Evolutionary conservation across 1,140 invertebrate species (phyloP), one percentile per base, ranked within the genome.

Genomic region (Paralvinella palmiformis): DNA sequence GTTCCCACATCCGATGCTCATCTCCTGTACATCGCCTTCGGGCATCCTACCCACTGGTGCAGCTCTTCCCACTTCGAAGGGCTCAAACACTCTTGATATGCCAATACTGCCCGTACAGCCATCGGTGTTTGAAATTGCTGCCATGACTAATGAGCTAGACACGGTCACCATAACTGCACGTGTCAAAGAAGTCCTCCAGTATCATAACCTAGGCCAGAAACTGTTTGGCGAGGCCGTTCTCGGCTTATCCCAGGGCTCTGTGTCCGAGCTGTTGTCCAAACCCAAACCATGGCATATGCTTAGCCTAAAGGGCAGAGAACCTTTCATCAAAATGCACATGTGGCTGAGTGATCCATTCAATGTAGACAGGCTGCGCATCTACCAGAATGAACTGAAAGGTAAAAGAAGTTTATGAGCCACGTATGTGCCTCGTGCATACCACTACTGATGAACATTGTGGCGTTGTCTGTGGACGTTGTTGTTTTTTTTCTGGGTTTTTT

Each of bases 201-300:
- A 94, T 10, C 96, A 98, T 73, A 98, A 98, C 73, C 94, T 98
- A 70, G 95, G 95, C 1, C 96, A 98, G 82, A 98, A 98, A 85
- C 91, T 98, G 60, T 98, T 98, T 75, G 95, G 95, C 20, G 95
- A 98, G 83, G 92, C 92, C 0, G 94, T 98, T 29, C 82, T 98
- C 0, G 95, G 94, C 0, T 83, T 98, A 15, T 96, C 93, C 2
- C 95, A 98, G 80, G 96, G 95, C 20, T 97, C 94, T 0, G 95
- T 98, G 0, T 96, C 92, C 74, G 96, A 98, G 81, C 81, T 98
- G 17, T 83, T 99, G 0, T 96, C 94, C 52, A 98, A 98, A 81
- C 96, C 96, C 1, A 98, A 98, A 75, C 95, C 95, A 0, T 99
- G 96, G 96, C 93, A 96, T 75, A 96, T 98, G 94, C 85, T 99